Evolutionary conservation across 2,797 vertebrate species (phyloP), one percentile per base, ranked within the genome.

Genomic region (Telmatherina bonti): DNA sequence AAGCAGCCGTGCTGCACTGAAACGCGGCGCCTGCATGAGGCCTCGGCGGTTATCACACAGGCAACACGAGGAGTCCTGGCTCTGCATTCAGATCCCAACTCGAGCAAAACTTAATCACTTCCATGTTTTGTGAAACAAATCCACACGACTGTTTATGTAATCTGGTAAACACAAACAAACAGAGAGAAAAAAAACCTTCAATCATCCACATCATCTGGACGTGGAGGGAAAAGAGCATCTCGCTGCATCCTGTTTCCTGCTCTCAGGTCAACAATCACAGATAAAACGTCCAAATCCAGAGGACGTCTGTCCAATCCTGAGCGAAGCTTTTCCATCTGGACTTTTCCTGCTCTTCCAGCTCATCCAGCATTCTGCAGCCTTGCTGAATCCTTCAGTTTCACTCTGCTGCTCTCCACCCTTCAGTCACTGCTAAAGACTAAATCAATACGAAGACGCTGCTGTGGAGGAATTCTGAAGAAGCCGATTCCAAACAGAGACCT

Each of bases 331-430:
- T 74, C 70, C 75, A 82, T 82, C 16, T 61, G 60, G 63, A 56
- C 72, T 66, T 58, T 35, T 72, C 51, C 62, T 74, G 67, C 53
- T 54, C 76, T 77, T 68, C 70, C 76, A 67, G 64, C 70, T 80
- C 82, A 83, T 88, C 82, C 49, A 62, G 71, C 51, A 81, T 78
- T 84, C 82, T 81, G 79, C 60, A 62, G 2, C 53, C 59, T 72
- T 24, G 22, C 59, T 63, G 41, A 69, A 69, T 67, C 76, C 75
- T 80, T 53, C 60, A 71, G 31, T 76, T 54, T 61, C 75, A 56
- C 61, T 45, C 58, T 74, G 41, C 22, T 70, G 59, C 33, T 62
- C 70, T 68, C 2, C 10, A 67, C 76, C 76, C 65, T 55, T 74
- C 64, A 60, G n/a, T 58, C 73, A 55, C 69, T 67, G 59, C 55